phyloP scores from a whole-genome alignment of 2,113 vertebrate genomes.

The Chloropsis cyanopogon region DNA sequence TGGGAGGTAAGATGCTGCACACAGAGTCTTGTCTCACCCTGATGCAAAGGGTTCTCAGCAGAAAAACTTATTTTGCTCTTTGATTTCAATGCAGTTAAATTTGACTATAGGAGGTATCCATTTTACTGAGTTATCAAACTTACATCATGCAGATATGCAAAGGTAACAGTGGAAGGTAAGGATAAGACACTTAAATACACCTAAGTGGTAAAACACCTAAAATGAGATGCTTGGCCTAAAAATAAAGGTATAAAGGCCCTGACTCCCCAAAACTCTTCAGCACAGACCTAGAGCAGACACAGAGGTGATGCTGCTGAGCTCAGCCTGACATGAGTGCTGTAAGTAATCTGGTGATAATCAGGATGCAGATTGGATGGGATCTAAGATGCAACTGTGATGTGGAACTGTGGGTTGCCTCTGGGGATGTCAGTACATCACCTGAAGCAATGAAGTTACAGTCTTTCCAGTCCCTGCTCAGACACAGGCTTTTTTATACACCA shows the following conservation, averaged over 20 bases:
- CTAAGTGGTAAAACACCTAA: not conserved
- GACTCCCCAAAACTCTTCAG: not conserved
- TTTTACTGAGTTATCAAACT: not conserved
- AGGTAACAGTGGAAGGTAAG: not conserved
- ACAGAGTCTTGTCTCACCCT: not conserved
- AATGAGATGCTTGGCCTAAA: not conserved
- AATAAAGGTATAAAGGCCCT: not conserved
- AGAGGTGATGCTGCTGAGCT: not conserved
- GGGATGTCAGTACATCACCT: not conserved
- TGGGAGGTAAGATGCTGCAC: not conserved
- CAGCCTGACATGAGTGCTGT: not conserved
- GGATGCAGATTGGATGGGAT: not conserved
- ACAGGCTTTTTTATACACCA: not conserved
- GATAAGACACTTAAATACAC: not conserved
- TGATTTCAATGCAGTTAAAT: not conserved
- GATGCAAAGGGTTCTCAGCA: not conserved
- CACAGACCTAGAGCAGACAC: not conserved
- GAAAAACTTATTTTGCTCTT: not conserved
- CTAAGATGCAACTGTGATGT: not conserved
- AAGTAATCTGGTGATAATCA: not conserved
- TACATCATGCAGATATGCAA: accelerated
- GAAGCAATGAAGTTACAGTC: not conserved
- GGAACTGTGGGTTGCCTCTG: not conserved
- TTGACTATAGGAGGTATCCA: not conserved
- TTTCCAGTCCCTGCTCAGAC: not conserved